Evolutionary conservation across 2,797 vertebrate species (phyloP).

Genomic region (Brachyalestes nurse): DNA sequence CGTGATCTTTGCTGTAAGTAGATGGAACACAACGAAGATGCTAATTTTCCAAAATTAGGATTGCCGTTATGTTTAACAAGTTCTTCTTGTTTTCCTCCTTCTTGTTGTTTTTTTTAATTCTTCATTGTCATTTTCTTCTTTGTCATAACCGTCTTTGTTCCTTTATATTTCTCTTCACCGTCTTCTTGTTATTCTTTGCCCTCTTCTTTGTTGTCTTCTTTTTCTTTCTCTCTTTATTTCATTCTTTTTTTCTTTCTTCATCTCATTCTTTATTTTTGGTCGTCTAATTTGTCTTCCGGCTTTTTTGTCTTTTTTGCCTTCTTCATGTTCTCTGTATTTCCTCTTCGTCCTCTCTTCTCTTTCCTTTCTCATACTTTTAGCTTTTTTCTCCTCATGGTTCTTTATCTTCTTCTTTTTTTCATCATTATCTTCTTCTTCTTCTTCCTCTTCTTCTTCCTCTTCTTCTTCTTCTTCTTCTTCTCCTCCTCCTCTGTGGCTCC

Average conservation of each 20-base stretch:
- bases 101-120: background rate
- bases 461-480: background rate
- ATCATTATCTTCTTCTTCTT: no score
- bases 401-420: background rate
- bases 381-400: background rate
- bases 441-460: no score
- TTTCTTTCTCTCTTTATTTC: background rate
- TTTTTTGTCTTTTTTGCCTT: no score
- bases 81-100: background rate
- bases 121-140: background rate
- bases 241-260: background rate
- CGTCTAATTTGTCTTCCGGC: background rate
- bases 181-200: no score
- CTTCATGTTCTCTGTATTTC: no score
- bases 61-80: background rate
- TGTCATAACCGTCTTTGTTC: no score
- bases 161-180: no score
- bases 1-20: background rate
- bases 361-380: background rate
- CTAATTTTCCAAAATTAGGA: background rate
- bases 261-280: background rate
- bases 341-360: background rate
- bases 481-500: background rate
- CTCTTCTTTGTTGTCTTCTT: background rate
- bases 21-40: background rate